A percentile compares a stretch with the other conserved stretches of the same genome.
These are phyloP conservation scores for Melanaphis sacchari DNA, from an alignment of 1,140 invertebrate genomes.

Conservation along the genomic window DNA sequence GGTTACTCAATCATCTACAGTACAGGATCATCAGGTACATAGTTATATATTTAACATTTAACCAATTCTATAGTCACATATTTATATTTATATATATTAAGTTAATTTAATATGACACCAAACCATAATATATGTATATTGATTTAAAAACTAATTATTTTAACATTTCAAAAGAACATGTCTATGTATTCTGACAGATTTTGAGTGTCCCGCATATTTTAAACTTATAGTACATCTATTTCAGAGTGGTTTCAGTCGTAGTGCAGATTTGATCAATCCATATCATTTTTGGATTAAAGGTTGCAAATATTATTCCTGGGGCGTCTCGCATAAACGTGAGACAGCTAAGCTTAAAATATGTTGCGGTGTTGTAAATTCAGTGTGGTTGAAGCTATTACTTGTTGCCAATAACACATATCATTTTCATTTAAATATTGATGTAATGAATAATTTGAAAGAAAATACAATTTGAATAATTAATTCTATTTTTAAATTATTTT, in stretches of 20 bases:
- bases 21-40: not conserved
- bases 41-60: not conserved
- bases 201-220: not conserved
- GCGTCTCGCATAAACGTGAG: conserved; percentile 7
- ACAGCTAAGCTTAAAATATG: conserved; percentile 43
- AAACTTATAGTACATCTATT: conserved; percentile 35
- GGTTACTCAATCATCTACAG: not conserved
- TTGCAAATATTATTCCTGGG: not conserved
- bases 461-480: not conserved
- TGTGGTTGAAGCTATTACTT: conserved; percentile 46
- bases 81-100: not conserved
- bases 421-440: not conserved
- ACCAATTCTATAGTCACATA: not conserved
- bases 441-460: not conserved
- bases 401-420: conserved; percentile 14
- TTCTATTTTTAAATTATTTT: not conserved
- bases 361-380: conserved; percentile 53
- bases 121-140: not conserved
- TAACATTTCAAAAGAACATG: not conserved
- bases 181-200: not conserved
- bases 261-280: not conserved
- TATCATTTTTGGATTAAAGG: conserved; percentile 32
- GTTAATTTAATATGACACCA: not conserved
- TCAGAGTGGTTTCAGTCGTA: conserved; percentile 9
- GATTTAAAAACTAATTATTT: not conserved